A percentile compares a stretch with the other conserved stretches of the same genome.
Evolutionary conservation across 2,113 vertebrate species (phyloP).

Genomic region (Naja naja): DNA sequence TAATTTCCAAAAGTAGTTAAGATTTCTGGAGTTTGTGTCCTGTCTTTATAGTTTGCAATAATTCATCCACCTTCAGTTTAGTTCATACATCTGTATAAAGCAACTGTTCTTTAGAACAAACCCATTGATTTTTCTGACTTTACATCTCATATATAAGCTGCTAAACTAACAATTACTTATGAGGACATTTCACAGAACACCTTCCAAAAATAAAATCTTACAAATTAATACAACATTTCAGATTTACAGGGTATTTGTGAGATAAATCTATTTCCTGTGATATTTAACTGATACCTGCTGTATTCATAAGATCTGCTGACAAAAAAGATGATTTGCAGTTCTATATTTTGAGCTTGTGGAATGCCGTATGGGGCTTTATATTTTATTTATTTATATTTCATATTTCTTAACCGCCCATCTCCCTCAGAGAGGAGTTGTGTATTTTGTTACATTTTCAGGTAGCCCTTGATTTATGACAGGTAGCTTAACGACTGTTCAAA

Average conservation of each 20-base stretch:
- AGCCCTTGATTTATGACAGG: no score
- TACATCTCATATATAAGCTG: not conserved
- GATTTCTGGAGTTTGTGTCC: not conserved
- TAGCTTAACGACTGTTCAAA: no score
- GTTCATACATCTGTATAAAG: not conserved
- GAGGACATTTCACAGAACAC: not conserved
- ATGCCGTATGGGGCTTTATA: not conserved
- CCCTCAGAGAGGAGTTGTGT: no score
- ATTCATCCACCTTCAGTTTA: not conserved
- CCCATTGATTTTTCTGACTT: not conserved
- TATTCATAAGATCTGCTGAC: not conserved
- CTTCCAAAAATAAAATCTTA: not conserved
- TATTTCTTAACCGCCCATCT: no score
- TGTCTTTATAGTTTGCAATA: not conserved
- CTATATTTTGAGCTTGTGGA: not conserved
- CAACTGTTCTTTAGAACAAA: not conserved
- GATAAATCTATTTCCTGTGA: not conserved
- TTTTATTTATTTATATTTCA: no score
- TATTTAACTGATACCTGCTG: not conserved
- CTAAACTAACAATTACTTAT: not conserved
- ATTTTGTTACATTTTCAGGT: no score
- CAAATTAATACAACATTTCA: not conserved
- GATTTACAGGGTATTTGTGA: not conserved
- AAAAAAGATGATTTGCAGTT: not conserved
- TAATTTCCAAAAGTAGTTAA: not conserved